Conservation (phyloP, 1,140 invertebrate species). For the Magallana angulata region DNA sequence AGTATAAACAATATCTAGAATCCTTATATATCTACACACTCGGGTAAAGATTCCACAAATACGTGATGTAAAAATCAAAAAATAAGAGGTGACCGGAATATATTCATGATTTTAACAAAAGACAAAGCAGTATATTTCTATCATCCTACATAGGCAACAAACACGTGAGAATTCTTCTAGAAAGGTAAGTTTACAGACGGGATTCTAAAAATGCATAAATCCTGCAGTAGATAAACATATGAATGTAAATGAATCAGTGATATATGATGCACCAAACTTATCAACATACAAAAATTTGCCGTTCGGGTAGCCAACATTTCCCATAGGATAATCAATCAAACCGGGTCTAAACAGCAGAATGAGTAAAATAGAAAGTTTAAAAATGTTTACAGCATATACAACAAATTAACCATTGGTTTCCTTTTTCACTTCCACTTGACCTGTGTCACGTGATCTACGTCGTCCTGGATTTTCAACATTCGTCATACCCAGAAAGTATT, state of each 20-base stretch:
- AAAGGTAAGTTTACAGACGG: neutral
- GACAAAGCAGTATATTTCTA: no score
- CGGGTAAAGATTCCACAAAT: conserved; percentile 13
- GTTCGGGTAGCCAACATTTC: no score
- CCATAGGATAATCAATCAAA: no score
- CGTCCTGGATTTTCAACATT: neutral
- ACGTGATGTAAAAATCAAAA: neutral
- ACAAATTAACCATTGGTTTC: conserved; percentile 6
- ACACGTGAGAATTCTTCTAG: neutral
- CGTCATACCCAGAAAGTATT: conserved; percentile 35
- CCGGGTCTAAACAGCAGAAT: no score
- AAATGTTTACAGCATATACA: neutral
- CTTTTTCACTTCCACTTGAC: conserved; percentile 35
- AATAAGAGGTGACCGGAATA: neutral
- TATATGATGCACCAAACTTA: no score
- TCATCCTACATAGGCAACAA: neutral
- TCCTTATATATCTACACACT: conserved; percentile 1
- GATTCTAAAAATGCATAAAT: neutral
- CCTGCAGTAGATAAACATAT: neutral
- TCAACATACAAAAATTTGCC: no score
- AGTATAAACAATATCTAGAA: neutral
- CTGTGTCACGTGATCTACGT: conserved; percentile 4
- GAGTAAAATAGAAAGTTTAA: no score
- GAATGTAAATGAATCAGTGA: neutral
- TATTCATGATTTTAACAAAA: neutral